phyloP scores from a whole-genome alignment of 37 sponge, comb jelly and placozoan genomes.

The Diacarnus erythraeanus region DNA sequence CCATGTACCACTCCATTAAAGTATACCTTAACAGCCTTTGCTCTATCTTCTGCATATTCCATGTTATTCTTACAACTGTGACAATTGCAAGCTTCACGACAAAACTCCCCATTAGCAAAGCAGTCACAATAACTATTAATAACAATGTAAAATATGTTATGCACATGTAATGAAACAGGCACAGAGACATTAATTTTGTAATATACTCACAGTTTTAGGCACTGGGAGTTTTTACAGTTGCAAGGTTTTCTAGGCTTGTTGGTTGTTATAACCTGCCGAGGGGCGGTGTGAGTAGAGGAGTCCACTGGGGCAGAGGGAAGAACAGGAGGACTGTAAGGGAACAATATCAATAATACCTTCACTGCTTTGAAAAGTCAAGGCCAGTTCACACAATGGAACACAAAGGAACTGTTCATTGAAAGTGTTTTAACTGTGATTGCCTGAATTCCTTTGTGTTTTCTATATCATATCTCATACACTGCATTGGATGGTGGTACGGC shows the following conservation, averaged over 20 bases:
- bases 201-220: conserved; percentile 87
- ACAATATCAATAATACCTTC: too few relatives aligned
- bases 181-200: too few relatives aligned
- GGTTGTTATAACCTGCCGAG: conserved; percentile 28
- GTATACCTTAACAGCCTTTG: conserved; percentile 82
- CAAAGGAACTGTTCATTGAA: too few relatives aligned
- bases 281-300: not conserved
- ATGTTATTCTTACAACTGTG: conserved; percentile 93
- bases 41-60: conserved; percentile 82
- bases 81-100: conserved; percentile 88
- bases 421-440: too few relatives aligned
- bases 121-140: conserved; percentile 91
- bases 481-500: conserved; percentile 26
- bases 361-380: too few relatives aligned
- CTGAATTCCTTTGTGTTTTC: too few relatives aligned
- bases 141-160: not conserved
- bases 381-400: too few relatives aligned
- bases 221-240: conserved; percentile 94
- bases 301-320: not conserved
- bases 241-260: conserved; percentile 92
- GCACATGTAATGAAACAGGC: too few relatives aligned
- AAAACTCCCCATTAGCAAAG: conserved; percentile 99
- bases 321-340: conserved; percentile 2
- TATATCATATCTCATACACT: too few relatives aligned
- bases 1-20: too few relatives aligned